phyloP scores from a whole-genome alignment of 2,113 vertebrate genomes.

The human (Homo sapiens) region DNA sequence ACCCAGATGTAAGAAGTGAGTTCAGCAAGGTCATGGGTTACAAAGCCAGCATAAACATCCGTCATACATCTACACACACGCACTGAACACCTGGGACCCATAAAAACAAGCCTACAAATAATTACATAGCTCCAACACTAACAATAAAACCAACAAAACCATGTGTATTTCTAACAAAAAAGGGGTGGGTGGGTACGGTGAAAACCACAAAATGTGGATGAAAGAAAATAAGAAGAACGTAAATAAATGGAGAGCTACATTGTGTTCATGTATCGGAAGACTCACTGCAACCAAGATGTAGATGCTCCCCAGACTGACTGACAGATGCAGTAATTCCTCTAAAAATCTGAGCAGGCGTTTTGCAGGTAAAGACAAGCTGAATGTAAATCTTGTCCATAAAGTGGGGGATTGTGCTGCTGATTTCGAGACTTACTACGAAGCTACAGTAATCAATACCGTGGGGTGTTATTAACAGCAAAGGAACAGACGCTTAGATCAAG shows the following conservation, averaged over 20 bases:
- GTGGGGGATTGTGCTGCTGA: neutral
- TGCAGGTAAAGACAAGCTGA: neutral
- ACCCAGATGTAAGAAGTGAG: neutral
- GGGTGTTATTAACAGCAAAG: neutral
- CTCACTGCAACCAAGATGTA: fast-evolving
- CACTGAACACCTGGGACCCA: neutral
- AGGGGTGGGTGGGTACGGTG: fast-evolving
- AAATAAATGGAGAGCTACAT: neutral
- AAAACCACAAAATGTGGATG: neutral
- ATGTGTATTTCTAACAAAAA: neutral
- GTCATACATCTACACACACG: fast-evolving
- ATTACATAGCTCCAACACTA: neutral
- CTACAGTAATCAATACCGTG: neutral
- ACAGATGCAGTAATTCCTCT: too few relatives aligned
- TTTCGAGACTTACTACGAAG: neutral
- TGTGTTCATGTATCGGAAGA: neutral
- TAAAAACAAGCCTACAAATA: too few relatives aligned
- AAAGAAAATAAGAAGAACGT: neutral
- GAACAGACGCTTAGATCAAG: neutral
- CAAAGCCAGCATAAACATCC: neutral
- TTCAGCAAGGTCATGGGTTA: neutral
- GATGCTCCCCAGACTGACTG: neutral
- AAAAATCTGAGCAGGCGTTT: neutral
- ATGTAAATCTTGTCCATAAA: too few relatives aligned
- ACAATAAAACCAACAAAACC: neutral